Evolutionary conservation across 2,888 invertebrate genomes (phyloP).

Genomic region (Ceriagrion tenellum): DNA sequence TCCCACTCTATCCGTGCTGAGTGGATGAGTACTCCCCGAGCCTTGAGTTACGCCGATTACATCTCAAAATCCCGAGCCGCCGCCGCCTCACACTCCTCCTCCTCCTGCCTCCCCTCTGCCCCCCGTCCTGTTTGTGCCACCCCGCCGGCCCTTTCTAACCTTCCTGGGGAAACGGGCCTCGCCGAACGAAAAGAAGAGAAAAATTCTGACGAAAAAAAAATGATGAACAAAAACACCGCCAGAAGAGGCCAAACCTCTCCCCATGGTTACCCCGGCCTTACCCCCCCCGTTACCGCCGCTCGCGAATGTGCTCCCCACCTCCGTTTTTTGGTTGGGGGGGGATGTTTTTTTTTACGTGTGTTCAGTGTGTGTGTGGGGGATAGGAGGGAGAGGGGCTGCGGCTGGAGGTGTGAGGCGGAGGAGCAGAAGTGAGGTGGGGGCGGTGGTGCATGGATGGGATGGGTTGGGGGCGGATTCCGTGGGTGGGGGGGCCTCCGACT

Average conservation of each 20-base stretch:
- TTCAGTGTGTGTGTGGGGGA: background rate
- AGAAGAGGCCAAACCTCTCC: background rate
- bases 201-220: background rate
- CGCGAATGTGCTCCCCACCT: background rate
- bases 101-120: background rate
- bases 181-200: background rate
- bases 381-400: background rate
- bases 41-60: constrained; percentile 59
- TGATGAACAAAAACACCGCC: background rate
- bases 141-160: background rate
- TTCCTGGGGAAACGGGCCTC: no score
- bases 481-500: background rate
- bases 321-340: background rate
- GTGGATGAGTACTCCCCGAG: constrained; percentile 62
- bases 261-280: background rate
- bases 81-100: background rate
- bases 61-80: background rate
- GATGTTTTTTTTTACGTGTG: background rate
- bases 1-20: constrained; percentile 57
- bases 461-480: background rate
- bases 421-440: background rate
- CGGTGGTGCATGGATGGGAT: background rate
- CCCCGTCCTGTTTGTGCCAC: background rate
- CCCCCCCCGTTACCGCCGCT: background rate
- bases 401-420: background rate